phyloP scores from a whole-genome alignment of 2,113 vertebrate species.

The Nothocercus julius region DNA sequence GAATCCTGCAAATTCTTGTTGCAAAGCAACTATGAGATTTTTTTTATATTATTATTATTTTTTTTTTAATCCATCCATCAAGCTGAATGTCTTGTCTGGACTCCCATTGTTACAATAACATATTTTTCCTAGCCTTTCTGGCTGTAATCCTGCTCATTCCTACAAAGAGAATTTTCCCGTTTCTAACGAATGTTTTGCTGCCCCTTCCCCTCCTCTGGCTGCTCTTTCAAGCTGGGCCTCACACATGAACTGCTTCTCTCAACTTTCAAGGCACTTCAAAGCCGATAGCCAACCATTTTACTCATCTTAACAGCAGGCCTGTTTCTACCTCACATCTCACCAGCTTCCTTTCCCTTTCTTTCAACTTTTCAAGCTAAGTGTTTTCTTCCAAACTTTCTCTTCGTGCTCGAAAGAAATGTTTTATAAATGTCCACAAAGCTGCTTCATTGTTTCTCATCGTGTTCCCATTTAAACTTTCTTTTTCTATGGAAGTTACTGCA shows the following conservation, averaged over 20 bases:
- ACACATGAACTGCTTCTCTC: neutral
- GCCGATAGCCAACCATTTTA: neutral
- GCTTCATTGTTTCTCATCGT: neutral
- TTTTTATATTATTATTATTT: too few relatives aligned
- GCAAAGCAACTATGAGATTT: neutral
- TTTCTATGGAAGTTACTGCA: neutral
- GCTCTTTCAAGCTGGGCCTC: neutral
- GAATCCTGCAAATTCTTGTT: neutral
- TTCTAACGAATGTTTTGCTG: neutral
- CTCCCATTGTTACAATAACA: rapidly evolving
- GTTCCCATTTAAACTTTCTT: neutral
- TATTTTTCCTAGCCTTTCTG: neutral
- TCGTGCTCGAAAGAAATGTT: neutral
- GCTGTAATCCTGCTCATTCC: neutral
- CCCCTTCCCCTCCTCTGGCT: neutral
- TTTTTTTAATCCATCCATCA: neutral
- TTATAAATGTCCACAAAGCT: neutral
- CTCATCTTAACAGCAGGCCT: neutral
- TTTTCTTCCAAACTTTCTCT: neutral
- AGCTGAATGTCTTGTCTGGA: neutral
- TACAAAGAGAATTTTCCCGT: neutral
- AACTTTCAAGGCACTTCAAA: constrained; percentile 27
- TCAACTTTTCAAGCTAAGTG: neutral
- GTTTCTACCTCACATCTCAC: neutral
- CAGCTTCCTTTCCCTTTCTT: neutral